Percentiles rank a stretch among this genome's conserved stretches.
phyloP scores from a whole-genome alignment of 2,113 vertebrate species.

The Notechis scutatus region DNA sequence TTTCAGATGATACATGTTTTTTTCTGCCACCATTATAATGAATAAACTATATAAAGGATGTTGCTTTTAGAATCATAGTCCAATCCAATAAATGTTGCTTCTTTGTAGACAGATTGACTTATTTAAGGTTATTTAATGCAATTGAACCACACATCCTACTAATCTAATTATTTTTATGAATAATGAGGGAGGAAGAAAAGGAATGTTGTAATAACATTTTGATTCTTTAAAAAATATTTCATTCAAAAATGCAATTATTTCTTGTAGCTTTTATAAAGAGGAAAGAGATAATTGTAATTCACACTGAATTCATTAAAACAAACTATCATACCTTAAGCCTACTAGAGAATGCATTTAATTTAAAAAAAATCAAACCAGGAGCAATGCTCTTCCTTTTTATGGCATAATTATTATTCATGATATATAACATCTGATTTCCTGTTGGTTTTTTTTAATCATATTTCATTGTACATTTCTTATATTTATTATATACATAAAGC shows the following conservation, averaged over 20 bases:
- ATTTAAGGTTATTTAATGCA: not conserved
- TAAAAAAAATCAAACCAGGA: slow-evolving; percentile 38
- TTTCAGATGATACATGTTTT: not conserved
- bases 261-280: slow-evolving; percentile 29
- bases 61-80: not conserved
- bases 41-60: not conserved
- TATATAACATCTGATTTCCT: slow-evolving; percentile 51
- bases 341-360: slow-evolving; percentile 46
- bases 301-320: slow-evolving; percentile 36
- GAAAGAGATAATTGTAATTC: slow-evolving; percentile 43
- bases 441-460: slow-evolving; percentile 23
- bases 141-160: not conserved
- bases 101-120: not conserved
- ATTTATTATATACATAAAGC: slow-evolving; percentile 10
- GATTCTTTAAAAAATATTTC: slow-evolving; percentile 13
- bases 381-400: slow-evolving; percentile 53
- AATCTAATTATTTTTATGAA: not conserved
- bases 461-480: slow-evolving; percentile 41
- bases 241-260: slow-evolving; percentile 35
- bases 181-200: not conserved
- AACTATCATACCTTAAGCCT: slow-evolving; percentile 37
- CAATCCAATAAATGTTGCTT: not conserved
- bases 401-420: slow-evolving; percentile 43
- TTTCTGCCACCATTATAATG: not conserved
- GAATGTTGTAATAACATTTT: not conserved